Evolutionary conservation across 1,140 invertebrate genomes (phyloP).

Genomic region (Maconellicoccus hirsutus): DNA sequence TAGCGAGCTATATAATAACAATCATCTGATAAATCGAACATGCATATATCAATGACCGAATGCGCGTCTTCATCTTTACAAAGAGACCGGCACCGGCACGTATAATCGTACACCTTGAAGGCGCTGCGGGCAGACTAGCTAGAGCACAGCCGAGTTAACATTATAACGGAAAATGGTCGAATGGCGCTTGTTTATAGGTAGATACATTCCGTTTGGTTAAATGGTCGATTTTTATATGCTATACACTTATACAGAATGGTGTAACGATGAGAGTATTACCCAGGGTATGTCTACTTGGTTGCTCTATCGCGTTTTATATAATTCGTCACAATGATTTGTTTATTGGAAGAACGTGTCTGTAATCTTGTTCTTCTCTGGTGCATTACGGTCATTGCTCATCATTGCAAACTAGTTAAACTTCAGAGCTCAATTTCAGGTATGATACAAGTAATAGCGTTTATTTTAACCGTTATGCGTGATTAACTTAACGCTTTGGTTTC

Average conservation of each 20-base stretch:
- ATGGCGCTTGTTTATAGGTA: constrained; percentile 3
- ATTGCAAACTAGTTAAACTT: constrained; percentile 10
- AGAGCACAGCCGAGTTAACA: background rate
- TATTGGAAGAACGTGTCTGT: constrained; percentile 11
- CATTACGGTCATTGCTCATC: constrained; percentile 1
- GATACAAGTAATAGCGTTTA: background rate
- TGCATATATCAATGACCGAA: constrained; percentile 8
- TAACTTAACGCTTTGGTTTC: no score
- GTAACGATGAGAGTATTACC: constrained; percentile 12
- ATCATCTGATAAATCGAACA: background rate
- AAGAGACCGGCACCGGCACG: background rate
- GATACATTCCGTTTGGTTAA: background rate
- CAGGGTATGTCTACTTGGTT: background rate
- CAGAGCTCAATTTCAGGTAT: constrained; percentile 7
- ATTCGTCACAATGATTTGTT: constrained; percentile 20
- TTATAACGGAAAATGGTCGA: constrained; percentile 8
- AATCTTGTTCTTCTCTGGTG: constrained; percentile 12
- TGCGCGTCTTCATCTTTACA: background rate
- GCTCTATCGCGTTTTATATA: background rate
- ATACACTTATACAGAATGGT: background rate
- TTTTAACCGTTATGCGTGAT: constrained; percentile 11
- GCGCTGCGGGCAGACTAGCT: background rate
- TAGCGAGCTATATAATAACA: background rate
- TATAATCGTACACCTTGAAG: background rate
- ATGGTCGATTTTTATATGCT: background rate